Evolutionary conservation across 2,797 vertebrate species (phyloP).

Genomic region (Thamnophis elegans): DNA sequence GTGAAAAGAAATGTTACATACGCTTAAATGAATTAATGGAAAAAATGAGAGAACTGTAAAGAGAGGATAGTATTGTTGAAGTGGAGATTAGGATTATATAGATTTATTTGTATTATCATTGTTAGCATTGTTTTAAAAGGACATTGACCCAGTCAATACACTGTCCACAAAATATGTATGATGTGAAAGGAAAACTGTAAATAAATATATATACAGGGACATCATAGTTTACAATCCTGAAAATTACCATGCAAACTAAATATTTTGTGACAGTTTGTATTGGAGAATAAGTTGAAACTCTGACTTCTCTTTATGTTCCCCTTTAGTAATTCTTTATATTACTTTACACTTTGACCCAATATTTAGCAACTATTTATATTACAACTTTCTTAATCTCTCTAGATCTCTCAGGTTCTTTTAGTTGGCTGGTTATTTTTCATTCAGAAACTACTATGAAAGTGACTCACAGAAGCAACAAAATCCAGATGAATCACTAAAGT

Average conservation of each 20-base stretch:
- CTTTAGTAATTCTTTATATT: background rate
- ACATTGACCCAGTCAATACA: no score
- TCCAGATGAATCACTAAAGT: slow-evolving; percentile 32
- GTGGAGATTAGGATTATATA: no score
- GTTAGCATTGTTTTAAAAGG: no score
- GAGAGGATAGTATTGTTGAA: no score
- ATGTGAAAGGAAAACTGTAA: no score
- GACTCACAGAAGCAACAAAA: slow-evolving; percentile 50
- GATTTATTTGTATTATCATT: no score
- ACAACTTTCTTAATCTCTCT: slow-evolving; percentile 24
- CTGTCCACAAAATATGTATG: no score
- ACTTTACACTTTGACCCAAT: background rate
- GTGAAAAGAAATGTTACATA: no score
- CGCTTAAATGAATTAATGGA: no score
- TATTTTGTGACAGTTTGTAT: background rate
- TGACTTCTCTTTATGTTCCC: background rate
- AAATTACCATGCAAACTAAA: background rate
- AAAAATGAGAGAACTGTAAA: no score
- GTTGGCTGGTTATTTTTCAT: slow-evolving; percentile 7
- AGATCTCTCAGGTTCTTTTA: background rate
- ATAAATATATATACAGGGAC: background rate
- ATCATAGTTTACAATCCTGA: background rate
- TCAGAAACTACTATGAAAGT: background rate
- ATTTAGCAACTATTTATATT: slow-evolving; percentile 21
- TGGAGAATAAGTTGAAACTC: background rate